A percentile compares a stretch with the other conserved stretches of the same genome.
These are phyloP conservation scores for Chelon labrosus DNA, from an alignment of 2,797 vertebrate species.

Conservation along the genomic window DNA sequence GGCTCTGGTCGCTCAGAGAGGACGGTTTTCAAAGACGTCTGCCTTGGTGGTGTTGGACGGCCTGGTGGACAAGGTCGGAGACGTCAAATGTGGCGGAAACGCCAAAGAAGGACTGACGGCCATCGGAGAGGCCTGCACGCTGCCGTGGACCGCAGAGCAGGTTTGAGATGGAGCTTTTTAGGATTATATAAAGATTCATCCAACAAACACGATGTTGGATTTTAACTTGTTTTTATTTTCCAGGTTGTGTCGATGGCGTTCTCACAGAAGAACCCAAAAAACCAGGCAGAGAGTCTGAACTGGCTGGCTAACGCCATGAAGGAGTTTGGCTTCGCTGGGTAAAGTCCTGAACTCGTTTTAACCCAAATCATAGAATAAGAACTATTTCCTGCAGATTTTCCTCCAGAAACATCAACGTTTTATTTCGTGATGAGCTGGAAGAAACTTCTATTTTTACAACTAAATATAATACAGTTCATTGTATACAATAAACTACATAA, in stretches of 20 bases:
- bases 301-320: slow-evolving; percentile 98
- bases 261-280: slow-evolving; percentile 98
- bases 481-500: too few relatives aligned
- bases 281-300: slow-evolving; percentile 96
- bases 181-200: too few relatives aligned
- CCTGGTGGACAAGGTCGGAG: slow-evolving; percentile 96
- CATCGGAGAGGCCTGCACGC: slow-evolving; percentile 91
- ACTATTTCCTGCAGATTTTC: too few relatives aligned
- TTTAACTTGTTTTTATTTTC: not conserved
- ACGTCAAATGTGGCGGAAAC: slow-evolving; percentile 95
- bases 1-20: slow-evolving; percentile 92
- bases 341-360: slow-evolving; percentile 23
- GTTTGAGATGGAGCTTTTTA: too few relatives aligned
- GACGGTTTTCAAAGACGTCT: slow-evolving; percentile 96
- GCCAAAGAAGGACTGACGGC: slow-evolving; percentile 95
- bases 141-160: slow-evolving; percentile 98
- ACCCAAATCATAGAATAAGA: too few relatives aligned
- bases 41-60: slow-evolving; percentile 93
- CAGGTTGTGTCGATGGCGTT: slow-evolving; percentile 95
- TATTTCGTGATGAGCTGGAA: too few relatives aligned
- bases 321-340: slow-evolving; percentile 98
- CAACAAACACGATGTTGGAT: too few relatives aligned
- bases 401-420: too few relatives aligned
- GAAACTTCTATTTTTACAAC: too few relatives aligned
- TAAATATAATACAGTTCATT: too few relatives aligned